Evolutionary conservation across 2,113 vertebrate genomes (phyloP).

Genomic region (Phylloscopus trochiloides): DNA sequence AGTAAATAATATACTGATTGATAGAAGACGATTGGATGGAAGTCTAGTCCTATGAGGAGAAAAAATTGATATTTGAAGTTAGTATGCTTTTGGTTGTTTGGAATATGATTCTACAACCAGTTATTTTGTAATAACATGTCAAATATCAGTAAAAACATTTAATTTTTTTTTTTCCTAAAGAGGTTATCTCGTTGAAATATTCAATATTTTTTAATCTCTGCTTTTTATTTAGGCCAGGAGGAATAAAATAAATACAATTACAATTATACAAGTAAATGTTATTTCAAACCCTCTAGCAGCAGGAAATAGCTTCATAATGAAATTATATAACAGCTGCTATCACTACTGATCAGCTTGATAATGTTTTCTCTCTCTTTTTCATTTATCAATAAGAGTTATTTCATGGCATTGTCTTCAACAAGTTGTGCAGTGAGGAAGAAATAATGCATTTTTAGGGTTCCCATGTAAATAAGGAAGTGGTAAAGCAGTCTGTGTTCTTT

Average conservation of each 20-base stretch:
- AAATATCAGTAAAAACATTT: slow-evolving; percentile 23
- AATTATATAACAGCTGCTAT: slow-evolving; percentile 73
- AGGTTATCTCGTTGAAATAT: slow-evolving; percentile 58
- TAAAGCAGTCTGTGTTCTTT: background rate
- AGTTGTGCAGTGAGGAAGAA: background rate
- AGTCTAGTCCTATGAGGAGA: background rate
- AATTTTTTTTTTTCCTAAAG: slow-evolving; percentile 52
- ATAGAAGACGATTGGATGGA: background rate
- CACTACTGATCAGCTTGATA: slow-evolving; percentile 54
- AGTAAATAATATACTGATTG: background rate
- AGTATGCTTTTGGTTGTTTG: background rate
- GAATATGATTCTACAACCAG: background rate
- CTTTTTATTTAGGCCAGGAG: slow-evolving; percentile 72
- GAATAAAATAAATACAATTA: slow-evolving; percentile 73
- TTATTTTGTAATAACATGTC: background rate
- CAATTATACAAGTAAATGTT: slow-evolving; percentile 71
- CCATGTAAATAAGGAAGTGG: background rate
- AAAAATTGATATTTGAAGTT: background rate
- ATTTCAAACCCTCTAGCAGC: slow-evolving; percentile 71
- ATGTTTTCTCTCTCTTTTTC: slow-evolving; percentile 57
- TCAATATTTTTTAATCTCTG: slow-evolving; percentile 63
- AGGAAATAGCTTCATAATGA: slow-evolving; percentile 78
- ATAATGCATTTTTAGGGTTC: background rate
- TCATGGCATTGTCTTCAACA: slow-evolving; percentile 29
- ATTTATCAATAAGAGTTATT: slow-evolving; percentile 21